A percentile compares a stretch with the other conserved stretches of the same genome.
Conservation (phyloP, 2,797 vertebrate genomes). For the Neosalanx taihuensis region DNA sequence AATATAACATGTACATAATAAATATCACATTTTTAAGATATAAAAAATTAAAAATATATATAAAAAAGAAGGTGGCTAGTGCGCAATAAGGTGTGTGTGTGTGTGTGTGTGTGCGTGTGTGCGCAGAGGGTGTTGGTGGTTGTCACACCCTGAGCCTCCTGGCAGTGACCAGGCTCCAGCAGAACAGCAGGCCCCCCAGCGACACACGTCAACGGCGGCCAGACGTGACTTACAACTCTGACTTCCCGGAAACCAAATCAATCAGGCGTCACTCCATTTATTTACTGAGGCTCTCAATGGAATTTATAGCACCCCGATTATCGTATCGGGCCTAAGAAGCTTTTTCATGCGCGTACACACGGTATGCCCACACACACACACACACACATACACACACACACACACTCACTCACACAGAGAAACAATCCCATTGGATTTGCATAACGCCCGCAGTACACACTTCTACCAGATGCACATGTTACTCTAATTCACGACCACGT, state of each 20-base stretch:
- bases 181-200: conserved; percentile 55
- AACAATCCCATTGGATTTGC: neutral
- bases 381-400: neutral
- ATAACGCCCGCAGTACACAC: neutral
- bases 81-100: too few relatives aligned
- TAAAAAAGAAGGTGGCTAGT: too few relatives aligned
- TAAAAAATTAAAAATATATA: too few relatives aligned
- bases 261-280: conserved; percentile 54
- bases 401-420: neutral
- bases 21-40: too few relatives aligned
- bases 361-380: neutral
- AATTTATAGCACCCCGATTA: conserved; percentile 51
- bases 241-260: conserved; percentile 65
- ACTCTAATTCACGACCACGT: neutral
- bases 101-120: neutral
- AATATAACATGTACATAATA: too few relatives aligned
- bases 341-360: conserved; percentile 3
- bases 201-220: conserved; percentile 49
- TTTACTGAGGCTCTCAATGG: conserved; percentile 48
- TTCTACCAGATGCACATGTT: neutral
- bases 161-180: conserved; percentile 48
- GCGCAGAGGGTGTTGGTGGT: conserved; percentile 23
- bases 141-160: conserved; percentile 18
- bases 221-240: conserved; percentile 58
- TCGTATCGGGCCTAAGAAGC: conserved; percentile 28